Evolutionary conservation across 1,140 invertebrate genomes (phyloP), one percentile per base, ranked within the genome.

Genomic region (Procambarus virginalis): DNA sequence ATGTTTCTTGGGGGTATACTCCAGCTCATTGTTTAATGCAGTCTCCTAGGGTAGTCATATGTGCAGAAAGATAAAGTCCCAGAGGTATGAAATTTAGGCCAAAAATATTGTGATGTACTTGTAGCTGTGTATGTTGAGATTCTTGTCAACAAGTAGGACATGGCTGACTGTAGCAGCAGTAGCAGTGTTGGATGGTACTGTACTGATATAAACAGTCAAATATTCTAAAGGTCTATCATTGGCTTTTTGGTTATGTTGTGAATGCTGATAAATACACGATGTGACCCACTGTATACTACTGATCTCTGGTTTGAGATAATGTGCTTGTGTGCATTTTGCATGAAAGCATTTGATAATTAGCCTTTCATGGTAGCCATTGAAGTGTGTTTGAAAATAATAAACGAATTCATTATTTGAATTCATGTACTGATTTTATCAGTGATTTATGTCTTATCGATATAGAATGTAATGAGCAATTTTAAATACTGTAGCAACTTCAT

Each of bases 51-150:
- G 45, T 84, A 51, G 48, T 84, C 46, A 75, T n/a, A n/a, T 58
- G 68, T 76, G 46, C 68, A 55, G 64, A 64, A 79, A 80, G 10
- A 68, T 4, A 51, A n/a, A 85, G 70, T 85, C 70, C 84, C 79
- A 83, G 79, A 82, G 55, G 78, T 48, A 14, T 82, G 86, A 73
- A 82, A 76, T 81, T 88, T 73, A 46, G 51, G 51, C 58, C n/a
- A 45, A 73, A 55, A 89, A 76, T 75, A 60, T 76, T 77, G n/a
- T 89, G 86, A 89, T 89, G 49, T 58, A 75, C 55, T 49, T 83
- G 80, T 83, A 89, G 86, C 86, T 89, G 86, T 88, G 60, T 84
- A 10, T 85, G 79, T 89, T 89, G 86, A 89, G 86, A 89, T 89
- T 89, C 86, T 89, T 89, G 80, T 89, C 79, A 83, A 83, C 80